Base-by-base conservation (phyloP, 2,797 vertebrate genomes). In the Myotis daubentonii region DNA sequence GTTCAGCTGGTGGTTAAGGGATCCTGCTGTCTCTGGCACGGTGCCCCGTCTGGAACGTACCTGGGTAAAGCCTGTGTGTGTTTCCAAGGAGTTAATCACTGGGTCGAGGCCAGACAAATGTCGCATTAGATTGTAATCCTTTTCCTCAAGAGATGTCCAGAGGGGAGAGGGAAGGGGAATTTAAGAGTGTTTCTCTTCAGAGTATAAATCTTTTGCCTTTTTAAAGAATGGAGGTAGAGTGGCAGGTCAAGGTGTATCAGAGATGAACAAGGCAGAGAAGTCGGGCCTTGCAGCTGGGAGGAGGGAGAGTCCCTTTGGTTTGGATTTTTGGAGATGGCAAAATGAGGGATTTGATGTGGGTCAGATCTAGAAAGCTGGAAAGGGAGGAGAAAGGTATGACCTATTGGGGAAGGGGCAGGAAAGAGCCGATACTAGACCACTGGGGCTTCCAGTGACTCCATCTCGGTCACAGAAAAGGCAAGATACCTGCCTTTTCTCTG, bases 281-380 rank as follows among this genome's bases (percentile, higher is more conserved):
- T 16, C 0, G 0, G 51, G 55, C 75, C 4, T 0, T 3, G 0
- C 66, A 23, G 28, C 22, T 13, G 5, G n/a, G 36, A 68, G 60
- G 72, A 51, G 11, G 4, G 38, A 9, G 10, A 0, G 9, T 6
- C 62, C 1, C 12, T 10, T 6, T 6, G 62, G 11, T 62, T 66
- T 65, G 65, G 75, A 15, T 3, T 71, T 79, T 16, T 15, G 6
- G 91, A 44, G 65, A 70, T 30, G 5, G 8, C 1, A 5, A 44
- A 33, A n/a, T 12, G 41, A 80, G 1, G 25, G 53, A 8, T 15
- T 60, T 6, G 44, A 25, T 3, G 60, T 1, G 36, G 22, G 2
- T 11, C 30, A 8, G 30, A 36, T 13, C 28, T 33, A 38, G 47
- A 60, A 49, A 71, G 65, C 49, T 17, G 65, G 8, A 10, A 19